These are phyloP conservation scores for Cichlasoma orientale DNA, from an alignment of 2,797 vertebrate genomes.

Conservation along the genomic window DNA sequence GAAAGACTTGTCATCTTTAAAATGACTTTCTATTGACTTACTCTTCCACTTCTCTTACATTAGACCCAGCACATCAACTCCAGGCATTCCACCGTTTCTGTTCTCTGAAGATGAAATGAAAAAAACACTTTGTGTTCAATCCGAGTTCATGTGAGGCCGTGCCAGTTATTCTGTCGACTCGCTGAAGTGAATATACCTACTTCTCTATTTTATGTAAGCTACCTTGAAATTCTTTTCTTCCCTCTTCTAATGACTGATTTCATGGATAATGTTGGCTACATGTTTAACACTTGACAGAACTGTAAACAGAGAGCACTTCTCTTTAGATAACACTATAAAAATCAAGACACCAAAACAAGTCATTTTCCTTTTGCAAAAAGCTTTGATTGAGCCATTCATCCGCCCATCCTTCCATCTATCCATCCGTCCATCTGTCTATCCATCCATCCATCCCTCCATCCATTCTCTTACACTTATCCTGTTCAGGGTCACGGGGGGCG, in stretches of 20 bases:
- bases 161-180: slow-evolving; percentile 4
- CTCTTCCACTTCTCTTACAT: slow-evolving; percentile 6
- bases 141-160: slow-evolving; percentile 23
- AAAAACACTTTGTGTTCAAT: slow-evolving; percentile 29
- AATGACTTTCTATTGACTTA: slow-evolving; percentile 36
- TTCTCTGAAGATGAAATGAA: slow-evolving; percentile 35
- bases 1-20: slow-evolving; percentile 19
- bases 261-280: not conserved
- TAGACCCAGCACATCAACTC: slow-evolving; percentile 14
- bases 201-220: slow-evolving; percentile 29
- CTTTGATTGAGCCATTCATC: not conserved
- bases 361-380: not conserved
- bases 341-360: not conserved
- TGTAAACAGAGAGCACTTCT: not conserved
- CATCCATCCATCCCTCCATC: too few relatives aligned
- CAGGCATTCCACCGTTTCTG: slow-evolving; percentile 17
- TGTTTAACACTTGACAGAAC: slow-evolving; percentile 21
- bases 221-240: slow-evolving; percentile 24
- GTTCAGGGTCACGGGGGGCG: too few relatives aligned
- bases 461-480: too few relatives aligned
- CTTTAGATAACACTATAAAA: slow-evolving; percentile 5
- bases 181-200: slow-evolving; percentile 13
- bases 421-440: too few relatives aligned
- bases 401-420: too few relatives aligned
- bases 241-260: slow-evolving; percentile 28